Base-by-base conservation (phyloP, 1,140 invertebrate species). In the Drosophila ironensis region DNA sequence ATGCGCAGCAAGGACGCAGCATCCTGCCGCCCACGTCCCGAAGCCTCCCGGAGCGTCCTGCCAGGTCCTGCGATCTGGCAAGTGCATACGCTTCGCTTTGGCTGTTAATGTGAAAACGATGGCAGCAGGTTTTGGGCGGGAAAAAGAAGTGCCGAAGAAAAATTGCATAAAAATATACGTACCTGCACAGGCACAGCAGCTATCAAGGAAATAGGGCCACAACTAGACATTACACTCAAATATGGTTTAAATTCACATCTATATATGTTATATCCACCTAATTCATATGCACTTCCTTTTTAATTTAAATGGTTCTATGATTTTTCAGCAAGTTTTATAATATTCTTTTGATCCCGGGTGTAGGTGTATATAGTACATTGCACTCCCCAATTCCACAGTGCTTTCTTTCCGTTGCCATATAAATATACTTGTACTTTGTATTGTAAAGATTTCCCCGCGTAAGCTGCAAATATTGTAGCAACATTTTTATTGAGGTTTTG, bases 81-180 rank as follows among this genome's bases (percentile, higher is more conserved):
- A 84, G 64, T 86, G 80, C 80, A 86, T 84, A 86, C 73, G 80
- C 69, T 74, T 78, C 80, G 70, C 71, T 86, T 78, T 73, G 63
- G 74, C 80, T 86, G 80, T 86, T 86, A 86, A 86, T 86, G 80
- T 75, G 80, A 86, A 86, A 86, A 86, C 80, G 80, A 86, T 86
- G 71, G 80, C 75, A 50, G 76, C 74, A 86, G 74, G 71, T 86
- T 75, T 82, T 37, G 73, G 80, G 80, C 74, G 75, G 70, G 63
- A 28, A 50, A 40, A 54, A 50, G 56, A 56, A 64, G 40, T 51
- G 51, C 50, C 40, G 33, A 72, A 41, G 66, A 72, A 56, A 78
- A 64, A 78, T 69, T 68, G 68, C 67, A 82, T 63, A 69, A 68
- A 82, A 71, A 53, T 48, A 63, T 52, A 50, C 27, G 9, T 44